A percentile compares a stretch with the other conserved stretches of the same genome.
These are phyloP conservation scores for Tinea trinotella DNA, from an alignment of 2,888 invertebrate genomes.

Conservation along the genomic window DNA sequence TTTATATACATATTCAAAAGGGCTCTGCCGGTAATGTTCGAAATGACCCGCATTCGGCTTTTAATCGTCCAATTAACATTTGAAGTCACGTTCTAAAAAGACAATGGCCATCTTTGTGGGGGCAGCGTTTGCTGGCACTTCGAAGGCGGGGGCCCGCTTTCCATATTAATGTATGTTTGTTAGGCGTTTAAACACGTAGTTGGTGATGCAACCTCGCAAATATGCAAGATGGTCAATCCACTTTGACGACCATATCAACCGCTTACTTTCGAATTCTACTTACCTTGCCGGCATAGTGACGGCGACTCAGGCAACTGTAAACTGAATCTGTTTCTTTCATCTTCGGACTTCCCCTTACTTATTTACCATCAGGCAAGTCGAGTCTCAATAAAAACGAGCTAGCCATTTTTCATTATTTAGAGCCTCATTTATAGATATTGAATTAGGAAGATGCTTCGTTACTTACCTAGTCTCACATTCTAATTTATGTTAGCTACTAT, in stretches of 20 bases:
- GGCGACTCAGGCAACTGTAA: too few relatives aligned
- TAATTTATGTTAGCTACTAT: too few relatives aligned
- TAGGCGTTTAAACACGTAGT: slow-evolving; percentile 67
- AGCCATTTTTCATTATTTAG: too few relatives aligned
- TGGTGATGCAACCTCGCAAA: slow-evolving; percentile 56
- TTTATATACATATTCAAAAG: slow-evolving; percentile 73
- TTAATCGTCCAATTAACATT: slow-evolving; percentile 72
- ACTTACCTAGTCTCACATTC: background rate
- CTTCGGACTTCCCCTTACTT: too few relatives aligned
- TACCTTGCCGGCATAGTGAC: too few relatives aligned
- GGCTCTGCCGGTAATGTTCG: slow-evolving; percentile 60
- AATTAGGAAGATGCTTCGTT: too few relatives aligned
- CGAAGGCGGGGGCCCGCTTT: slow-evolving; percentile 56
- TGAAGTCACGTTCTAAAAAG: slow-evolving; percentile 69
- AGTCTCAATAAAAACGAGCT: too few relatives aligned
- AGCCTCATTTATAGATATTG: too few relatives aligned
- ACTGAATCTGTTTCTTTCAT: too few relatives aligned
- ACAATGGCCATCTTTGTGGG: slow-evolving; percentile 71
- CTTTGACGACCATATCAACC: slow-evolving; percentile 6
- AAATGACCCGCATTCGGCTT: slow-evolving; percentile 71
- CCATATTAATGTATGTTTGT: slow-evolving; percentile 72
- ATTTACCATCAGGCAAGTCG: too few relatives aligned
- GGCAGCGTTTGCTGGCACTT: slow-evolving; percentile 67
- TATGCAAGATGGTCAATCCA: slow-evolving; percentile 31
- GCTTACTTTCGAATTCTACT: background rate